Percentiles rank a stretch among this genome's conserved stretches.
phyloP scores from a whole-genome alignment of 2,888 invertebrate genomes.

The Hypomecis punctinalis region DNA sequence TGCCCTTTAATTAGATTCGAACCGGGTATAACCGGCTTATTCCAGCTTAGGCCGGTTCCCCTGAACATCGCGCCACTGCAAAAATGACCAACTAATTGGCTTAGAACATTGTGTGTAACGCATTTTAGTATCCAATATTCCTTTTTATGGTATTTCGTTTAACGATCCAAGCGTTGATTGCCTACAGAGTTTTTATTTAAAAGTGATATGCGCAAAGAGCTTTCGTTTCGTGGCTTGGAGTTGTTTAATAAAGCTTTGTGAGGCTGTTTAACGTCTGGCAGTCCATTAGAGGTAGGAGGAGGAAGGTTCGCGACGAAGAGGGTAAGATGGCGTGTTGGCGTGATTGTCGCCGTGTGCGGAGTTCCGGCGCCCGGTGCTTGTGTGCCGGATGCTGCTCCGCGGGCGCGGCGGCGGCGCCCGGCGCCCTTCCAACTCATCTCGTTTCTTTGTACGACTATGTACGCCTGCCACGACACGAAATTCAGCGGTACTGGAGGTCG shows the following conservation, averaged over 20 bases:
- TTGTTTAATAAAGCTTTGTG: conserved; percentile 43
- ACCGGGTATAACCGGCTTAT: conserved; percentile 81
- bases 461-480: conserved; percentile 50
- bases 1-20: conserved; percentile 83
- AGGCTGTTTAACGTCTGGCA: conserved; percentile 46
- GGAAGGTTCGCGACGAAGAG: conserved; percentile 52
- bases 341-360: conserved; percentile 62
- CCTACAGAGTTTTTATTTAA: conserved; percentile 28
- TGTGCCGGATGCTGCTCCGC: conserved; percentile 64
- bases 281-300: conserved; percentile 52
- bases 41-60: conserved; percentile 76
- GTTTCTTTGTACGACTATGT: conserved; percentile 56
- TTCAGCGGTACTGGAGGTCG: conserved; percentile 48
- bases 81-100: conserved; percentile 84
- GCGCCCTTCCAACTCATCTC: conserved; percentile 57
- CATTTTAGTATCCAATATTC: conserved; percentile 79
- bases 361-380: conserved; percentile 64
- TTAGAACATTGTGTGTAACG: conserved; percentile 77
- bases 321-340: conserved; percentile 60
- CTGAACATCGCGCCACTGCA: conserved; percentile 75
- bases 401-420: conserved; percentile 44
- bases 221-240: conserved; percentile 36
- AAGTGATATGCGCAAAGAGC: conserved; percentile 22
- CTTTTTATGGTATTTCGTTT: conserved; percentile 69
- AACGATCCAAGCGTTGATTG: conserved; percentile 50